phyloP scores from a whole-genome alignment of 2,113 vertebrate species.

The Thalassarche chlororhynchos region DNA sequence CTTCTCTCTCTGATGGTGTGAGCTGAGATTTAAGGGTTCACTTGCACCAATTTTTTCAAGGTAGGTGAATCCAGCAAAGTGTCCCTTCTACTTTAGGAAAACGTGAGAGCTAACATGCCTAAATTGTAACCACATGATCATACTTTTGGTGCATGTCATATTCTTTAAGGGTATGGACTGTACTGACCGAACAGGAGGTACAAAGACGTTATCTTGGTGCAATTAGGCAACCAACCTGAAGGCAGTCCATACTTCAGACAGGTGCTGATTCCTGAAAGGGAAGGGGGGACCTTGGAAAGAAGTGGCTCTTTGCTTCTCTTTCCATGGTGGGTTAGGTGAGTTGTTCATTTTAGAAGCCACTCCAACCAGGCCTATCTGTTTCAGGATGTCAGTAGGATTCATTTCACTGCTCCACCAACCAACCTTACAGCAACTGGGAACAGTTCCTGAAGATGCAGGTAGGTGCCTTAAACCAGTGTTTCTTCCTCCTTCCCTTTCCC shows the following conservation, averaged over 20 bases:
- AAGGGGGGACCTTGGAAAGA: neutral
- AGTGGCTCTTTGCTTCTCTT: neutral
- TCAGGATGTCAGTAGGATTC: slow-evolving; percentile 23
- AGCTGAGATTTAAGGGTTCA: neutral
- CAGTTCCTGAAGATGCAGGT: neutral
- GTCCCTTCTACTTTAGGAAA: neutral
- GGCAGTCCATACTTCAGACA: neutral
- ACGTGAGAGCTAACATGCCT: neutral
- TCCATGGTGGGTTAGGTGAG: accelerated
- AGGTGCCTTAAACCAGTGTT: neutral
- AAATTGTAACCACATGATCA: neutral
- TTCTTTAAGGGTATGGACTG: neutral
- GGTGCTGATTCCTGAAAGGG: neutral
- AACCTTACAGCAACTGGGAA: neutral
- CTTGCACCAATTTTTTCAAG: neutral
- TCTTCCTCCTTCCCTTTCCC: neutral
- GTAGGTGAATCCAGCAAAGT: neutral
- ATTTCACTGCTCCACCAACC: neutral
- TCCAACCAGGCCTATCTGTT: neutral
- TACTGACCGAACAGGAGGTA: neutral
- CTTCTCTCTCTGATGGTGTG: neutral
- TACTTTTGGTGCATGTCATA: neutral
- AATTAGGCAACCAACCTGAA: neutral
- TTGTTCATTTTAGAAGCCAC: neutral
- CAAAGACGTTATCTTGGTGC: neutral